phyloP scores from a whole-genome alignment of 2,888 invertebrate genomes.

The Epirrhoe tristata region DNA sequence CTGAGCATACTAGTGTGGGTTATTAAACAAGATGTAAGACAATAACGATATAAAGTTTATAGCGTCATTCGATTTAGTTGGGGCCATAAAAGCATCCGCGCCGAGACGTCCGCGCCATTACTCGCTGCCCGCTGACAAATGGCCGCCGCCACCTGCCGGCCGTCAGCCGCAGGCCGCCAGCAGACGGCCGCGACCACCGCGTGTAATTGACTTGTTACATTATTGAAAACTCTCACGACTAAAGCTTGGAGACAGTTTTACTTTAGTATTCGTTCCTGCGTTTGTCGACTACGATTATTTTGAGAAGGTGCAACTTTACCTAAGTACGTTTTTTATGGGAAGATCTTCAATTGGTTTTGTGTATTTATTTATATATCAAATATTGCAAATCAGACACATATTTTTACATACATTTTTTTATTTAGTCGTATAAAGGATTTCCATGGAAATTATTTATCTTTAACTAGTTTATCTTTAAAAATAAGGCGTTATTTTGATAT shows the following conservation, averaged over 20 bases:
- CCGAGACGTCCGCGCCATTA: background rate
- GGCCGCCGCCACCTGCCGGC: slow-evolving; percentile 1
- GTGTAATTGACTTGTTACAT: slow-evolving; percentile 8
- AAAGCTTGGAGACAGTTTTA: no score
- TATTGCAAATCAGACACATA: background rate
- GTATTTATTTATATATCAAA: background rate
- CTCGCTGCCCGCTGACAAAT: slow-evolving; percentile 8
- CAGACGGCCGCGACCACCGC: background rate
- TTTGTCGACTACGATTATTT: no score
- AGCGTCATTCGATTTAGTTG: background rate
- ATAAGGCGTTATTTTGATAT: slow-evolving; percentile 9
- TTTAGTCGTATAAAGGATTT: background rate
- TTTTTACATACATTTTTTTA: background rate
- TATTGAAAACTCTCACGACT: slow-evolving; percentile 7
- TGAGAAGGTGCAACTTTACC: no score
- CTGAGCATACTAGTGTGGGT: no score
- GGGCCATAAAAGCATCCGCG: background rate
- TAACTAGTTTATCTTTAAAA: background rate
- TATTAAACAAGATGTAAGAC: background rate
- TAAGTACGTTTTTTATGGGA: no score
- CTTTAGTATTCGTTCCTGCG: no score
- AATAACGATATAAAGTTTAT: background rate
- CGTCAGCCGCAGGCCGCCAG: background rate
- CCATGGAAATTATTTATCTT: background rate
- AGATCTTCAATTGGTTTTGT: no score